A percentile compares a stretch with the other conserved stretches of the same genome.
phyloP scores from a whole-genome alignment of 2,888 invertebrate species.

The Tineola bisselliella region DNA sequence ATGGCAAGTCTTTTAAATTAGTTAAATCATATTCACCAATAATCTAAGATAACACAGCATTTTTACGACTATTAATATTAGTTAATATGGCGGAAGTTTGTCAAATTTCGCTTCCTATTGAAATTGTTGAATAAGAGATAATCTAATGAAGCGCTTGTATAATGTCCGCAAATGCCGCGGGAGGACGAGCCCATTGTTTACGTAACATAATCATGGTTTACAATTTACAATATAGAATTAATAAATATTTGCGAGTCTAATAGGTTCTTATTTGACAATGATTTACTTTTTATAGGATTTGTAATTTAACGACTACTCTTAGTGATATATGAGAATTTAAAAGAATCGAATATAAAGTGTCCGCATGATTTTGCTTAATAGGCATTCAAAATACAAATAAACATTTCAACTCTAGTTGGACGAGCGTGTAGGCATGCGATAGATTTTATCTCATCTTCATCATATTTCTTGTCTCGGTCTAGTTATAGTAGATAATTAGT shows the following conservation, averaged over 20 bases:
- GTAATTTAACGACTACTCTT: no score
- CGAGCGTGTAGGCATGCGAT: slow-evolving; percentile 7
- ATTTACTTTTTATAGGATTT: no score
- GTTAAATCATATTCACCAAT: no score
- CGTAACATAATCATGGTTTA: slow-evolving; percentile 34
- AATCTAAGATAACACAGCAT: no score
- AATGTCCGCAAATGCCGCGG: slow-evolving; percentile 59
- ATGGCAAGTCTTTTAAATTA: background rate
- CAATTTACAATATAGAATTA: no score
- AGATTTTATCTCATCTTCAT: background rate
- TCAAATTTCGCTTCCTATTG: background rate
- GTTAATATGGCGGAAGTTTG: background rate
- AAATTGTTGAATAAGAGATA: slow-evolving; percentile 24
- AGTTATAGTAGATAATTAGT: background rate
- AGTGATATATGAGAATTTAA: no score
- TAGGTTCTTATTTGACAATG: no score
- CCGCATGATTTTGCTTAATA: no score
- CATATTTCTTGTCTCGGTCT: background rate
- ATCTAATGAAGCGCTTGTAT: slow-evolving; percentile 43
- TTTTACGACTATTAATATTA: background rate
- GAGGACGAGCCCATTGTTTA: slow-evolving; percentile 44
- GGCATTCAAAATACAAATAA: background rate
- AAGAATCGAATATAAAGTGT: no score
- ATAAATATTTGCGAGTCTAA: no score
- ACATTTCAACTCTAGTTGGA: background rate